A percentile compares a stretch with the other conserved stretches of the same genome.
phyloP scores from a whole-genome alignment of 2,113 vertebrate genomes.

The Gila orcuttii region DNA sequence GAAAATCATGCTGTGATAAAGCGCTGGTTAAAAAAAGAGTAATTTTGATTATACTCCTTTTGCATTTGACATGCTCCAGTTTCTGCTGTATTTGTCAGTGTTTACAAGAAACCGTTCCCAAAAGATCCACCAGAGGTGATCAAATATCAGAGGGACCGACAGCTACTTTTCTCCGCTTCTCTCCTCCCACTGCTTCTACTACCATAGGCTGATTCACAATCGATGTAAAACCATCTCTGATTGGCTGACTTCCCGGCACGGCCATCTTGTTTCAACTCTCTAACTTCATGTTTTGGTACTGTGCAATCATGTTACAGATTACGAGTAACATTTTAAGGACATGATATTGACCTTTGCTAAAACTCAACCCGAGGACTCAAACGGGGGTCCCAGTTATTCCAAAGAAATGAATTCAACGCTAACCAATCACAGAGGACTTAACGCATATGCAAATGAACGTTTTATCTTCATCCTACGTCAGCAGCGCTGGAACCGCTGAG shows the following conservation, averaged over 20 bases:
- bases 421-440: constrained; percentile 73
- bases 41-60: neutral
- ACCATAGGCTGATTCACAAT: constrained; percentile 60
- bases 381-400: neutral
- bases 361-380: neutral
- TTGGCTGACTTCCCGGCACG: constrained; percentile 73
- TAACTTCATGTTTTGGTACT: constrained; percentile 13
- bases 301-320: neutral
- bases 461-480: constrained; percentile 76
- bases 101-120: constrained; percentile 7
- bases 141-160: constrained; percentile 34
- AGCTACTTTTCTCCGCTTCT: constrained; percentile 31
- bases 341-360: neutral
- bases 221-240: constrained; percentile 72
- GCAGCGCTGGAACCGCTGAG: constrained; percentile 74
- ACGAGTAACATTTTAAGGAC: neutral
- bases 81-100: constrained; percentile 3
- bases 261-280: constrained; percentile 78
- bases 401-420: constrained; percentile 28
- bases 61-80: neutral
- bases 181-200: constrained; percentile 34
- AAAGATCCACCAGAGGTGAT: constrained; percentile 66
- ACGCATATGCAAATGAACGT: constrained; percentile 74
- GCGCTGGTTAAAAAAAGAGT: neutral
- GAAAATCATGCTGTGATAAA: neutral